These are phyloP conservation scores for Ancistrus triradiatus DNA, from an alignment of 2,113 vertebrate genomes.

Conservation along the genomic window DNA sequence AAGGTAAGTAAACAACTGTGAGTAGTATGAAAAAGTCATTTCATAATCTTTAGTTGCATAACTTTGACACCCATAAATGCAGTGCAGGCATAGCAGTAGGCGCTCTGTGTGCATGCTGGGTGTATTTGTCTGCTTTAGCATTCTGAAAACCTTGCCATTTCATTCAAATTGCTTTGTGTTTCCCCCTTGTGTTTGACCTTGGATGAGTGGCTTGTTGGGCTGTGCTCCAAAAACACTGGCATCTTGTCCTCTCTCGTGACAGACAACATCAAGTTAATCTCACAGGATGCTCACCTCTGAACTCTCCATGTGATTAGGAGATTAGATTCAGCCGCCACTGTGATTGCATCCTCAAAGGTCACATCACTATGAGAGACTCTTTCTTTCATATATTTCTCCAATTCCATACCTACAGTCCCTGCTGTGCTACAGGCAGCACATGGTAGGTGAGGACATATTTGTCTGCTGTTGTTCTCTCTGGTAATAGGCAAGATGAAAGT, in stretches of 20 bases:
- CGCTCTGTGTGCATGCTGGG: background rate
- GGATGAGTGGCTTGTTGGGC: slow-evolving; percentile 7
- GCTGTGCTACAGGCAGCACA: background rate
- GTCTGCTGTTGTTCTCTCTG: slow-evolving; percentile 7
- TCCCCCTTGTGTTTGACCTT: slow-evolving; percentile 22
- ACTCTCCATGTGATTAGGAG: slow-evolving; percentile 40
- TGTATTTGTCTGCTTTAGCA: slow-evolving; percentile 9
- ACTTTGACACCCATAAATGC: too few relatives aligned
- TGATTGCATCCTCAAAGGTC: slow-evolving; percentile 37
- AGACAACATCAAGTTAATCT: slow-evolving; percentile 40
- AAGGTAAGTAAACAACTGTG: too few relatives aligned
- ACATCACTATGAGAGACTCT: slow-evolving; percentile 32
- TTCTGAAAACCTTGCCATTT: background rate
- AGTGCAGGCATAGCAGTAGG: background rate
- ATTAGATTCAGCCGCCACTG: slow-evolving; percentile 36
- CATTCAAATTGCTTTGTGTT: slow-evolving; percentile 15
- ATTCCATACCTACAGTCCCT: background rate
- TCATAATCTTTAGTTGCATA: too few relatives aligned
- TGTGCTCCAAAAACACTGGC: slow-evolving; percentile 26
- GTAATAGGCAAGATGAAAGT: slow-evolving; percentile 13
- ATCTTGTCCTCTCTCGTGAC: slow-evolving; percentile 28
- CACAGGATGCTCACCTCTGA: slow-evolving; percentile 34
- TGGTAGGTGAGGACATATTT: background rate
- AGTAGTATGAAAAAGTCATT: too few relatives aligned
- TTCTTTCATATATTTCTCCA: slow-evolving; percentile 8